These are phyloP conservation scores for Agrenia bidenticulata DNA, from an alignment of 2,888 invertebrate species.

Conservation along the genomic window DNA sequence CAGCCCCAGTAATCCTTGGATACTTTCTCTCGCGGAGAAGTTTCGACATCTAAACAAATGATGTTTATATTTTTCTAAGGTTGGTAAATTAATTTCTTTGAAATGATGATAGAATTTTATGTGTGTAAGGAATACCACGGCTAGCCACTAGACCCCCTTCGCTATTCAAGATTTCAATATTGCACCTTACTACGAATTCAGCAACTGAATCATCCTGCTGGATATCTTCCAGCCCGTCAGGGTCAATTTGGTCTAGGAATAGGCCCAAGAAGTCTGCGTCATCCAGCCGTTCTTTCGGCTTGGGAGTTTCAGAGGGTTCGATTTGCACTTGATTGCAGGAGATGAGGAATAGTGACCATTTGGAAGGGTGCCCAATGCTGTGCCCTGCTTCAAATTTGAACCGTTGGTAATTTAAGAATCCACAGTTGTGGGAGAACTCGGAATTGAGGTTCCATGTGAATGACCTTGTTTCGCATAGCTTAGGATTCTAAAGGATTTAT, in stretches of 20 bases:
- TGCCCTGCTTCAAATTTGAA: conserved; percentile 29
- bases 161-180: conserved; percentile 24
- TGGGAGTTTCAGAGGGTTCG: too few relatives aligned
- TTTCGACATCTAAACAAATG: conserved; percentile 25
- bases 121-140: too few relatives aligned
- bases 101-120: too few relatives aligned
- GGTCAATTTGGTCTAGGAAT: conserved; percentile 19
- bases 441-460: too few relatives aligned
- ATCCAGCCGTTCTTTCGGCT: neutral
- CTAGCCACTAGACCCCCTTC: too few relatives aligned
- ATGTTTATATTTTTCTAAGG: neutral
- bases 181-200: conserved; percentile 21
- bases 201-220: conserved; percentile 7
- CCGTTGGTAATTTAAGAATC: neutral
- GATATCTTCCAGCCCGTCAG: conserved; percentile 3
- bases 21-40: conserved; percentile 15
- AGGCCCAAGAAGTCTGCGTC: conserved; percentile 29
- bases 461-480: conserved; percentile 29
- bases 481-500: conserved; percentile 22
- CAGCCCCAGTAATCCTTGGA: conserved; percentile 30
- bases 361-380: conserved; percentile 24
- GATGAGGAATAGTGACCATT: conserved; percentile 28
- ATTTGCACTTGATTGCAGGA: conserved; percentile 16
- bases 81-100: too few relatives aligned
- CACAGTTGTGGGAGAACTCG: too few relatives aligned